Evolutionary conservation across 2,797 vertebrate species (phyloP).

Genomic region (Poliocrania exsul): DNA sequence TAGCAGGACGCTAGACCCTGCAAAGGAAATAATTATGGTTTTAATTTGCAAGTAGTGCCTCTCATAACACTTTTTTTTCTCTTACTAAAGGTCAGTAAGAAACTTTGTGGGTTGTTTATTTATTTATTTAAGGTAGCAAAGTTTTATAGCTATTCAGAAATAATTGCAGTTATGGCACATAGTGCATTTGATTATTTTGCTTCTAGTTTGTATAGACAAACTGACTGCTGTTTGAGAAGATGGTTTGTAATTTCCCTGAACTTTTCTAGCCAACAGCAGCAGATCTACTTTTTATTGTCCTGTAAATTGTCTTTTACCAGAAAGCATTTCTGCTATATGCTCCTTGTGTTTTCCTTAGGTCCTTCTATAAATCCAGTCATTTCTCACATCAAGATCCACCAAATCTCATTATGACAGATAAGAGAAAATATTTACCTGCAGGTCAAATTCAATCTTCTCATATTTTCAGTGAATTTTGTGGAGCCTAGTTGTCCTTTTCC

Average conservation of each 20-base stretch:
- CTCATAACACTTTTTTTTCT: background rate
- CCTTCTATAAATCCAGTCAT: background rate
- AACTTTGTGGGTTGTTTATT: background rate
- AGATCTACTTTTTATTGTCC: background rate
- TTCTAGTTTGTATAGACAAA: background rate
- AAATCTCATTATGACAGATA: background rate
- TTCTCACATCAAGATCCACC: background rate
- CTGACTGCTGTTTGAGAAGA: background rate
- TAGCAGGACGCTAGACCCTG: background rate
- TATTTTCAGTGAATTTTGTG: background rate
- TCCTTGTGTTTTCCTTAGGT: background rate
- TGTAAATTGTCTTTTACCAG: background rate
- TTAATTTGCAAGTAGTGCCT: slow-evolving; percentile 35
- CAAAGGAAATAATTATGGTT: slow-evolving; percentile 28
- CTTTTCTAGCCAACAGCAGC: background rate
- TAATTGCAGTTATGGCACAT: background rate
- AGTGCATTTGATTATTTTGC: background rate
- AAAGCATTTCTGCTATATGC: background rate
- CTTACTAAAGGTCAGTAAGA: background rate
- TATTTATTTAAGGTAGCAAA: background rate
- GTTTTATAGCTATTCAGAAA: background rate
- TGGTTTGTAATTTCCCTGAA: background rate
- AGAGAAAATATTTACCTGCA: background rate
- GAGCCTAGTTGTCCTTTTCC: background rate
- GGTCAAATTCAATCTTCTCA: background rate